Base-by-base conservation (phyloP, 2,888 invertebrate genomes). In the Ceriagrion tenellum region DNA sequence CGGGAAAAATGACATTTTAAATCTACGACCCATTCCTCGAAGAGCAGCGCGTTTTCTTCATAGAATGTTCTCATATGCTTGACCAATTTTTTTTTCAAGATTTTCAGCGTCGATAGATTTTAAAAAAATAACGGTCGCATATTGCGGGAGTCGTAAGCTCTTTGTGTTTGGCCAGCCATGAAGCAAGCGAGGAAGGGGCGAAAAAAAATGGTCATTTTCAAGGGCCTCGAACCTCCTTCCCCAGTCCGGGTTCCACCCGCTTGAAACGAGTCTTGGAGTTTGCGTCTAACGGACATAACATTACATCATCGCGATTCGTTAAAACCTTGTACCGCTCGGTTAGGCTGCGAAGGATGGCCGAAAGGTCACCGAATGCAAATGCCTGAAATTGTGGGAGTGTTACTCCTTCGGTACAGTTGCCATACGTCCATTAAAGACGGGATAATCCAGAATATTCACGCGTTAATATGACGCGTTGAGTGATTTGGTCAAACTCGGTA, bases 121-220 rank as follows among this genome's bases (percentile, higher is more conserved):
- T 10, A 69, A 81, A 81, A n/a, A 18, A 81, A 81, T 81, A 81
- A 81, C 81, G 81, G 81, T 18, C 81, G 26, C 81, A 23, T 4
- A 35, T 35, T 81, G 81, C 18, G 81, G 35, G 81, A 81, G 81
- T 81, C 13, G 81, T 18, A 35, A 23, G 30, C 30, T 35, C 81
- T 35, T 81, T 81, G 81, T 81, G 35, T 35, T 30, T 81, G 81
- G 35, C 81, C 81, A 81, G 81, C 35, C 18, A 6, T 81, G 81
- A 81, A 35, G 13, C n/a, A 0, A 23, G 69, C 4, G 69, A 10
- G 69, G n/a, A n/a, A n/a, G 8, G 13, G 81, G 35, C 35, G 10
- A 81, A 81, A 81, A 81, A 81, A 81, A 81, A 81, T 81, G 81
- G 81, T 81, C 81, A 81, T 81, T 81, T 81, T 81, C 26, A 23